Evolutionary conservation across 2,888 invertebrate genomes (phyloP), one percentile per base, ranked within the genome.

Genomic region (Empis livida): DNA sequence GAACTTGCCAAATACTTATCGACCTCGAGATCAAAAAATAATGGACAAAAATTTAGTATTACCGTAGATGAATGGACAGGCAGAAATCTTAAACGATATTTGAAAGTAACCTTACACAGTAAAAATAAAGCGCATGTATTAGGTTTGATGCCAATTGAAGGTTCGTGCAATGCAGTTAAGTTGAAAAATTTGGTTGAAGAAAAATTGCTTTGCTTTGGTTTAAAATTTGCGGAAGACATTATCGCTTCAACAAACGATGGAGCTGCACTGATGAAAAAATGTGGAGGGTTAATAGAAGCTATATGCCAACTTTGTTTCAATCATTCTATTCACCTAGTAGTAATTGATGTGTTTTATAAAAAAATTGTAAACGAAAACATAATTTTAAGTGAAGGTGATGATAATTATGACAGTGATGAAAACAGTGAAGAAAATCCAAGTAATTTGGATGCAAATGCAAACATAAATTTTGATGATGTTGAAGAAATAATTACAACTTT

Each of bases 71-170:
- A 43, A 43, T 43, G 43, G 32, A 30, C 14, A 10, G 32, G 30
- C 17, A 17, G 27, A 15, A 14, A 43, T 30, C 4, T 43, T 14
- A 43, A 16, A 43, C 27, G 30, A 43, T 32, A 32, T 32, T 16
- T 32, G 10, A 43, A 43, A 15, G 43, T 43, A 14, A 32, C 32
- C 13, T 32, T 43, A 11, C 43, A 32, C 17, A 32, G 43, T 17
- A 43, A 32, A 16, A 32, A 15, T 17, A 17, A 32, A 14, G 30
- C 15, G 31, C 30, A 43, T 15, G 31, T 13, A 11, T 43, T 43
- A 32, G 43, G 43, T 16, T 32, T 43, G 16, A 31, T 43, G 32
- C 15, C 27, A 43, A 43, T 43, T 43, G 30, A 43, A 16, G 32
- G 17, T 32, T 30, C 14, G 6, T 30, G 30, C 11, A 30, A 43